A percentile compares a stretch with the other conserved stretches of the same genome.
Evolutionary conservation across 2,797 vertebrate genomes (phyloP).

Genomic region (Dipus sagitta): DNA sequence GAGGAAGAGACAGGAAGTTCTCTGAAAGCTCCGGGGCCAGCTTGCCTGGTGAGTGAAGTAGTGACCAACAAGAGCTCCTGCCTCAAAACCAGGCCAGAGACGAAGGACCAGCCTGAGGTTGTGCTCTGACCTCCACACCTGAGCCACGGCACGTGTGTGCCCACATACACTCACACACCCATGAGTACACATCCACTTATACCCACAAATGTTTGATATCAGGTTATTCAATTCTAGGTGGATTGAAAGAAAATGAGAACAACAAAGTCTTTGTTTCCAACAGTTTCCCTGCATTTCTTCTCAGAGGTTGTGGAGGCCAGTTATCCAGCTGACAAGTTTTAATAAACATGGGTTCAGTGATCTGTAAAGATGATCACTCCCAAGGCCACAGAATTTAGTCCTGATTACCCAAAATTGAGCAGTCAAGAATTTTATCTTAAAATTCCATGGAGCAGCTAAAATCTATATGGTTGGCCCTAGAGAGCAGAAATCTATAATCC

Average conservation of each 20-base stretch:
- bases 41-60: too few relatives aligned
- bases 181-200: too few relatives aligned
- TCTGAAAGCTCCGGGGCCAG: too few relatives aligned
- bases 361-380: neutral
- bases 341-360: neutral
- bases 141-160: too few relatives aligned
- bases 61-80: too few relatives aligned
- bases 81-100: too few relatives aligned
- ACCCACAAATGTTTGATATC: neutral
- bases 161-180: too few relatives aligned
- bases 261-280: neutral
- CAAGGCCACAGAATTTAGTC: neutral
- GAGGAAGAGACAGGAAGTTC: too few relatives aligned
- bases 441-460: neutral
- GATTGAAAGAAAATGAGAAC: constrained; percentile 48
- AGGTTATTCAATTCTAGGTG: neutral
- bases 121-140: too few relatives aligned
- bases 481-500: neutral
- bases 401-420: neutral
- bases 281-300: constrained; percentile 13
- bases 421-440: constrained; percentile 2
- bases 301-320: neutral
- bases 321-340: neutral
- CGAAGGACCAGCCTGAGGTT: too few relatives aligned
- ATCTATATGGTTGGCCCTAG: neutral